phyloP scores from a whole-genome alignment of 2,797 vertebrate species.

The Lophotriccus pileatus region DNA sequence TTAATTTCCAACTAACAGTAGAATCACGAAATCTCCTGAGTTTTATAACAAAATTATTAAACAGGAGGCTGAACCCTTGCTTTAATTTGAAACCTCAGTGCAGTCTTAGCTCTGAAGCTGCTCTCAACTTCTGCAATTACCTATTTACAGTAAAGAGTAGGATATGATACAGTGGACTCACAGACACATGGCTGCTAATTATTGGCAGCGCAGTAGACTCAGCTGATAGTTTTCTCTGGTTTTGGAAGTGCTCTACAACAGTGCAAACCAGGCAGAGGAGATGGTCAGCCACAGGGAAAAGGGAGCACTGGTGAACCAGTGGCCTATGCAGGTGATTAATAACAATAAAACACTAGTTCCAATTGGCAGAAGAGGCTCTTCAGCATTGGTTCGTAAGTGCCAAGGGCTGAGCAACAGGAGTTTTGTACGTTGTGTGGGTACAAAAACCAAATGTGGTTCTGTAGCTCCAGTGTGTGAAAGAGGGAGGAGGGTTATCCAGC shows the following conservation, averaged over 20 bases:
- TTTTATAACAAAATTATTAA: constrained; percentile 21
- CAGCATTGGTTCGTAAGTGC: fast-evolving
- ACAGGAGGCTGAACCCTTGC: background rate
- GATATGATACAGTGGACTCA: background rate
- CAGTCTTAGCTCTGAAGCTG: background rate
- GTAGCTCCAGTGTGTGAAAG: background rate
- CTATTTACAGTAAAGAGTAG: background rate
- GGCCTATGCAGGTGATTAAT: background rate
- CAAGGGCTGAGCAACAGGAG: background rate
- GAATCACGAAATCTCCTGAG: background rate
- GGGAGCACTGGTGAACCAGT: background rate
- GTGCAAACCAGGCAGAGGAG: background rate
- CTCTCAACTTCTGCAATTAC: background rate
- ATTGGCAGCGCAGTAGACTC: background rate
- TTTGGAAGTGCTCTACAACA: background rate
- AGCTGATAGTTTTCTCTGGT: background rate
- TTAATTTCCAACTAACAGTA: background rate
- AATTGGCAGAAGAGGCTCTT: background rate
- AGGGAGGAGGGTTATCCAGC: background rate
- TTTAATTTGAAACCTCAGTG: background rate
- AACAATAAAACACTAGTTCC: background rate
- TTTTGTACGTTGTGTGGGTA: background rate
- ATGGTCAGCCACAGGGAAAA: background rate
- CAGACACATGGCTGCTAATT: background rate
- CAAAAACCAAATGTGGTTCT: background rate